Conservation (phyloP, 2,797 vertebrate genomes). For the Carcharodon carcharias region DNA sequence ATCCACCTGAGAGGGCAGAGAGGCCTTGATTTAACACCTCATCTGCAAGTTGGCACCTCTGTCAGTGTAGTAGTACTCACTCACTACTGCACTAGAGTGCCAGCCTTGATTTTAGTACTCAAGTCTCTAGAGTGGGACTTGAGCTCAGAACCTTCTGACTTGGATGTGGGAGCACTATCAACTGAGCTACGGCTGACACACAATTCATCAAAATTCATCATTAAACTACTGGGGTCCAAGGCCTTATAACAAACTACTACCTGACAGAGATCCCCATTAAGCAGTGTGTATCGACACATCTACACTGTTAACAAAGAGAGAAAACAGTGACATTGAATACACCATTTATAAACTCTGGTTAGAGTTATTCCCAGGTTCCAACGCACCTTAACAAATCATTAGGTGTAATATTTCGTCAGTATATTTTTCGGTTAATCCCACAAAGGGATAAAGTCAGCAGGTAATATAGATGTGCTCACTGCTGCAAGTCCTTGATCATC, state of each 20-base stretch:
- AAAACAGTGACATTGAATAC: background rate
- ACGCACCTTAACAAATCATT: background rate
- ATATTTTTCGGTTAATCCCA: background rate
- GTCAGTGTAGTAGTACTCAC: background rate
- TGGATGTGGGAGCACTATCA: background rate
- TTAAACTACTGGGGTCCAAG: background rate
- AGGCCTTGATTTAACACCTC: background rate
- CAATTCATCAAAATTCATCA: background rate
- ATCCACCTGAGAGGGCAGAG: background rate
- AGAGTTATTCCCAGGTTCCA: too few relatives aligned
- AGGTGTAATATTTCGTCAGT: background rate
- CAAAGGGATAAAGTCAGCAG: conserved; percentile 4
- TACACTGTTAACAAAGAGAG: background rate
- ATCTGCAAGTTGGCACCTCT: background rate
- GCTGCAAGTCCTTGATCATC: background rate
- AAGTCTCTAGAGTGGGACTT: background rate
- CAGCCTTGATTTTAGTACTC: too few relatives aligned
- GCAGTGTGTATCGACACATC: background rate
- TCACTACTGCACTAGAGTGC: background rate
- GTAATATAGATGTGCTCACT: background rate
- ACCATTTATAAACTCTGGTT: background rate
- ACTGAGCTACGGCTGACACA: background rate
- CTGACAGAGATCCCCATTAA: background rate
- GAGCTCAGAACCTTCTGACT: too few relatives aligned
- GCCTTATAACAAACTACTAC: background rate